phyloP scores from a whole-genome alignment of 2,797 vertebrate species.

The Nyctibius grandis region DNA sequence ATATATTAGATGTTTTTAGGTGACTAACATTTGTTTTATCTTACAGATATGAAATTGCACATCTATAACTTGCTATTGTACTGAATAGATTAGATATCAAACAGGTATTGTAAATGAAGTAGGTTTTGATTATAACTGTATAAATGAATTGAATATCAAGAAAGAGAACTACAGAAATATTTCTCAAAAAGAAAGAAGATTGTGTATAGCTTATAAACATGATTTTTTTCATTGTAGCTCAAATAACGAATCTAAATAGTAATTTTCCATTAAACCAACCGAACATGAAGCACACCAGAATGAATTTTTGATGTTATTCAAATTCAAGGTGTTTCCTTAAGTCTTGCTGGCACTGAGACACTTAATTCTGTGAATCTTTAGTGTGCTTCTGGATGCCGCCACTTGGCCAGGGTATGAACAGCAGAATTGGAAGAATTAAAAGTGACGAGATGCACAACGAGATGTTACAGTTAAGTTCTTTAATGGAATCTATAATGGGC shows the following conservation, averaged over 20 bases:
- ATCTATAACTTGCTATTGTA: slow-evolving; percentile 30
- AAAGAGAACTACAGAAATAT: not conserved
- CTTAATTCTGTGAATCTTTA: not conserved
- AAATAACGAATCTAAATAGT: not conserved
- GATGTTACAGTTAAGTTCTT: not conserved
- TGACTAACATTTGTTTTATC: slow-evolving; percentile 49
- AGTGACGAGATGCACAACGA: not conserved
- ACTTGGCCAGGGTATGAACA: not conserved
- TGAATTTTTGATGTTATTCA: not conserved
- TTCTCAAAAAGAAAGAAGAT: not conserved
- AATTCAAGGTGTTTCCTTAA: not conserved
- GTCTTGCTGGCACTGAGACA: not conserved
- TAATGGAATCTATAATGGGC: not conserved
- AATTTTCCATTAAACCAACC: not conserved
- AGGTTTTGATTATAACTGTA: slow-evolving; percentile 29
- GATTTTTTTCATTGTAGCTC: not conserved
- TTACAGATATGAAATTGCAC: slow-evolving; percentile 36
- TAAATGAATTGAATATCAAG: slow-evolving; percentile 5
- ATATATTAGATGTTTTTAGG: slow-evolving; percentile 18
- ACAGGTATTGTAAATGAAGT: slow-evolving; percentile 32
- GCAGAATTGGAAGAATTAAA: not conserved
- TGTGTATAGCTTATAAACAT: not conserved
- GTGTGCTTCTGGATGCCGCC: not conserved
- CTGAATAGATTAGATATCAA: slow-evolving; percentile 52
- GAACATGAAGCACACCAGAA: not conserved